Percentiles rank a stretch among this genome's conserved stretches.
Conservation (phyloP, 2,113 vertebrate genomes). For the Thunnus thynnus region DNA sequence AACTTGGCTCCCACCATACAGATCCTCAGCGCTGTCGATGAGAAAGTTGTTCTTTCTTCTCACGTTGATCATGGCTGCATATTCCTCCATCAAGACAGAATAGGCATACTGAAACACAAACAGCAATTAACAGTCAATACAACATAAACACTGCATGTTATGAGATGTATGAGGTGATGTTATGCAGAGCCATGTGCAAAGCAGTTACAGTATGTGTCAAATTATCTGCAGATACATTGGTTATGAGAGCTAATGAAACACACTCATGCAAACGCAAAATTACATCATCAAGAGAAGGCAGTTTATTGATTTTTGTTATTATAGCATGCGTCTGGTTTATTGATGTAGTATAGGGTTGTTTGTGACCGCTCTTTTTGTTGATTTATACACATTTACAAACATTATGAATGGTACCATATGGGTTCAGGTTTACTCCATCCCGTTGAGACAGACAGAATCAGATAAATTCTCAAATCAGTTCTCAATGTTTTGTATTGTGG, state of each 20-base stretch:
- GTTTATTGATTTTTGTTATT: constrained; percentile 10
- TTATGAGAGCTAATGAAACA: not conserved
- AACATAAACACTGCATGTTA: not conserved
- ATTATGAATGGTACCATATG: not conserved
- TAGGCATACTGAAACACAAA: constrained; percentile 89
- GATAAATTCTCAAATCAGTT: too few species aligned
- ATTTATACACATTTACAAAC: not conserved
- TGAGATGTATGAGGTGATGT: not conserved
- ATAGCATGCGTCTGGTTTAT: not conserved
- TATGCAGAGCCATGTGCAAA: constrained; percentile 5
- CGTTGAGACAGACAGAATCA: too few species aligned
- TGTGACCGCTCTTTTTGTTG: not conserved
- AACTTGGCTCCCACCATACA: constrained; percentile 85
- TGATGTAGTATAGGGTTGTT: not conserved
- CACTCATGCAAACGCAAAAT: constrained; percentile 5
- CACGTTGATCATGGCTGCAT: constrained; percentile 88
- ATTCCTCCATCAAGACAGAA: constrained; percentile 86
- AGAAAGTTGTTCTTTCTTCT: constrained; percentile 87
- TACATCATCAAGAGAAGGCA: not conserved
- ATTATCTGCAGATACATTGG: not conserved
- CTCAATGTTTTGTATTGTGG: not conserved
- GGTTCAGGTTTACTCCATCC: too few species aligned
- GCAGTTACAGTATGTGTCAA: not conserved
- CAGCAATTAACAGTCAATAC: not conserved
- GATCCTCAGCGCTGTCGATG: constrained; percentile 91